Base-by-base conservation (phyloP, 2,888 invertebrate species). In the Ephialtes manifestator region DNA sequence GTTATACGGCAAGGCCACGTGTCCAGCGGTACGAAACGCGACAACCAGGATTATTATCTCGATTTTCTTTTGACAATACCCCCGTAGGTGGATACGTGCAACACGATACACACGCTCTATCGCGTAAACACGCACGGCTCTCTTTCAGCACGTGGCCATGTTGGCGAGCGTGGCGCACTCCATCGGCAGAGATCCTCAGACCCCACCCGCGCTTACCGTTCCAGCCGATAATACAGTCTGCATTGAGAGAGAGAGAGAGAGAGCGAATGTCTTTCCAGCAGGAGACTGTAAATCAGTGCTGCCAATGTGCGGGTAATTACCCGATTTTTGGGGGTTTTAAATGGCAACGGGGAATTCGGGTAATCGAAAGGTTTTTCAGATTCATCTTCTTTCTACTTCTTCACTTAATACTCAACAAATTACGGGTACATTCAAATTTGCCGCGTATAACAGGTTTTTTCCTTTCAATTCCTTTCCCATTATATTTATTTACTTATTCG, bases 131-230 rank as follows among this genome's bases (percentile, higher is more conserved):
- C 86, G 76, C 72, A 78, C 68, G 60, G 51, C 55, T n/a, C 48
- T 78, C 24, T 89, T 85, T 83, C 89, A 90, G 89, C 92, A 92
- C 92, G 92, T 93, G 93, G 93, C 93, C 93, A 93, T 93, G 90
- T 93, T 93, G 92, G 90, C 90, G 89, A 88, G 51, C 24, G 83
- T 81, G 76, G 87, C 90, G 90, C 87, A 85, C 87, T 87, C 89
- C 81, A 39, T 81, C 86, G 89, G 86, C 72, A n/a, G 51, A 11
- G n/a, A 13, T 1, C 3, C 15, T 46, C 70, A n/a, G 35, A 39
- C 43, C 35, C 18, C 60, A 39, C 80, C 71, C 75, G 51, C 75
- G 46, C 65, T 60, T 28, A 31, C 63, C 46, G 67, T 55, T 77
- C 83, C 89, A 78, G 90, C 87, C 89, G 92, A 76, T 90, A 89